A percentile compares a stretch with the other conserved stretches of the same genome.
Conservation (phyloP, 2,113 vertebrate species). For the Xiphias gladius region DNA sequence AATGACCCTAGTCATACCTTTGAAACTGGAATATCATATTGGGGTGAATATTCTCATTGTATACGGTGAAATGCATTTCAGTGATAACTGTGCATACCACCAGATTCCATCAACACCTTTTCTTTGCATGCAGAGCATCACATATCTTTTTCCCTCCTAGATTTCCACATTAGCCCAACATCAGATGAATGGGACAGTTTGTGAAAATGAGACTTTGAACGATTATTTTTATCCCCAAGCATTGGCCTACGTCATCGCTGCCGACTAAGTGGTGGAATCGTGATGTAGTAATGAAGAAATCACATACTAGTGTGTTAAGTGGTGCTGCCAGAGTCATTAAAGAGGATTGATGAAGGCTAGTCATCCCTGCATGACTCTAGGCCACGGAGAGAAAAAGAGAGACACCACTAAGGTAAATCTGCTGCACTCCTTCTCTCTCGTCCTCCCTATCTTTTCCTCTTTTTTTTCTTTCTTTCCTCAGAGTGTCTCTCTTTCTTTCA, state of each 20-base stretch:
- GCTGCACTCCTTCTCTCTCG: slow-evolving; percentile 19
- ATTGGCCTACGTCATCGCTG: slow-evolving; percentile 16
- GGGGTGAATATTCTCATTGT: background rate
- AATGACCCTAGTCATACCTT: background rate
- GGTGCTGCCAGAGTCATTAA: slow-evolving; percentile 74
- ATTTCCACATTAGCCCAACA: slow-evolving; percentile 35
- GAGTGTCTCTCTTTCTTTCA: slow-evolving; percentile 1
- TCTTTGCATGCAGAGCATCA: background rate
- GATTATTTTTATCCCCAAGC: slow-evolving; percentile 37
- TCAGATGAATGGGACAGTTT: slow-evolving; percentile 39
- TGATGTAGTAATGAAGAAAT: slow-evolving; percentile 72
- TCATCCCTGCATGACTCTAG: slow-evolving; percentile 71
- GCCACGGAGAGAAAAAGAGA: slow-evolving; percentile 60
- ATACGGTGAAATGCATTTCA: slow-evolving; percentile 11
- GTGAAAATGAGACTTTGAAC: slow-evolving; percentile 26
- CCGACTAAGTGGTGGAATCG: slow-evolving; percentile 64
- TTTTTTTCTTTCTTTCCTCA: background rate
- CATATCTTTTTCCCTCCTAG: background rate
- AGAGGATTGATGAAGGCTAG: slow-evolving; percentile 79
- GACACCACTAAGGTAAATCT: slow-evolving; percentile 55
- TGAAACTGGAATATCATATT: background rate
- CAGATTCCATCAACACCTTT: slow-evolving; percentile 3
- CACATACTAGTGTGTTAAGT: slow-evolving; percentile 68
- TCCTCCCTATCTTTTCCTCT: background rate
- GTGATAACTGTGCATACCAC: background rate